Conservation (phyloP, 2,113 vertebrate species). For the Sapajus apella region DNA sequence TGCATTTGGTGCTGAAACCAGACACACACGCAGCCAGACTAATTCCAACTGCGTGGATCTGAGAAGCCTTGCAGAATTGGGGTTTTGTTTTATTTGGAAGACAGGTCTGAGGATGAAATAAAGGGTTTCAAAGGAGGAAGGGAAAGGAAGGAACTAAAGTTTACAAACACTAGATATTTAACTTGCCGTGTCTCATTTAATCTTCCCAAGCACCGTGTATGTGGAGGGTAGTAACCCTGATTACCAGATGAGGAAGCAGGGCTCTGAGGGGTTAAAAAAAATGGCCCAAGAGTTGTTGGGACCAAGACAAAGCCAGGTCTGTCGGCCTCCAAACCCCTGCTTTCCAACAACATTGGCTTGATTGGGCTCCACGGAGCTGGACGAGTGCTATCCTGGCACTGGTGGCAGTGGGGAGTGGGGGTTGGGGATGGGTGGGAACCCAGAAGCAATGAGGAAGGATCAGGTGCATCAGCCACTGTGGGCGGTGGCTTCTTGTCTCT, state of each 20-base stretch:
- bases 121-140: not conserved
- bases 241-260: not conserved
- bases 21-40: not conserved
- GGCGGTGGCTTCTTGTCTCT: not conserved
- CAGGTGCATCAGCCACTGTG: fast-evolving
- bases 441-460: not conserved
- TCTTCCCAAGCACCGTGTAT: not conserved
- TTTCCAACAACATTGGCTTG: not conserved
- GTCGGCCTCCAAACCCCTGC: not conserved
- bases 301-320: not conserved
- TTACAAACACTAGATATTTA: not conserved
- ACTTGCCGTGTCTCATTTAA: not conserved
- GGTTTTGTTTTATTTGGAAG: not conserved
- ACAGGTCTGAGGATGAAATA: not conserved
- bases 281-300: not conserved
- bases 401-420: fast-evolving
- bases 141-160: not conserved
- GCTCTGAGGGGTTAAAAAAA: not conserved
- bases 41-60: not conserved
- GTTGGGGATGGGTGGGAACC: no score
- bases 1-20: not conserved
- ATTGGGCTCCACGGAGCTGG: not conserved
- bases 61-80: not conserved
- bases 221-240: not conserved
- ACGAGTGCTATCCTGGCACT: not conserved